Base-by-base conservation (phyloP, 1,140 invertebrate genomes). In the Charaxes varanes region DNA sequence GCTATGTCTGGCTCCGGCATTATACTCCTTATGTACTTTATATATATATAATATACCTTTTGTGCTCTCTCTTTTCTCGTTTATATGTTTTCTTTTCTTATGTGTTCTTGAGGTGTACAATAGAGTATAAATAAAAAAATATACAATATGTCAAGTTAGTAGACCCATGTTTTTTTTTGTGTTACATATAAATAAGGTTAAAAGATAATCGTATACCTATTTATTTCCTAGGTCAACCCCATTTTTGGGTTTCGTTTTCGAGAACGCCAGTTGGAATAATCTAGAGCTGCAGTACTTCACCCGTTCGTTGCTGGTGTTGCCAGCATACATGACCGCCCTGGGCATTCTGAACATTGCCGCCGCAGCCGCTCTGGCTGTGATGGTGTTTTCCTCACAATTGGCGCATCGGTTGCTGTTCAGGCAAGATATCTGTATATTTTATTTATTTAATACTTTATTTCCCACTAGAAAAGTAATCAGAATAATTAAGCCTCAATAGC, bases 321-420 rank as follows among this genome's bases (percentile, higher is more conserved):
- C 72, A 24, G 52, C 56, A 2, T 77, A 76, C 21, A 70, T 80
- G 70, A 65, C 59, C 0, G 72, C 70, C 1, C 42, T 80, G n/a
- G 72, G 72, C 0, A 52, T 73, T 6, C 3, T 72, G 1, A 65
- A 74, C 18, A 46, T 74, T 4, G 42, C 22, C 2, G 58, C 53
- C 0, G 55, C 58, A 0, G 65, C 50, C 6, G 23, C 56, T 2
- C 13, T 74, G 1, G 37, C 32, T 10, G 34, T 62, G 4, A 66
- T 79, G 68, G 53, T 77, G 37, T 76, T 72, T 42, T 76, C 69
- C 2, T 74, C 71, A 1, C 74, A 79, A 38, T 51, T 79, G 15
- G 62, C 67, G 1, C 70, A 76, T 61, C 45, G 62, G 41, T 36
- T 79, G 13, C 24, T 80, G n/a, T 80, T 76, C 41, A 73, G 63